phyloP scores from a whole-genome alignment of 2,113 vertebrate species.

The Chloropsis cyanopogon region DNA sequence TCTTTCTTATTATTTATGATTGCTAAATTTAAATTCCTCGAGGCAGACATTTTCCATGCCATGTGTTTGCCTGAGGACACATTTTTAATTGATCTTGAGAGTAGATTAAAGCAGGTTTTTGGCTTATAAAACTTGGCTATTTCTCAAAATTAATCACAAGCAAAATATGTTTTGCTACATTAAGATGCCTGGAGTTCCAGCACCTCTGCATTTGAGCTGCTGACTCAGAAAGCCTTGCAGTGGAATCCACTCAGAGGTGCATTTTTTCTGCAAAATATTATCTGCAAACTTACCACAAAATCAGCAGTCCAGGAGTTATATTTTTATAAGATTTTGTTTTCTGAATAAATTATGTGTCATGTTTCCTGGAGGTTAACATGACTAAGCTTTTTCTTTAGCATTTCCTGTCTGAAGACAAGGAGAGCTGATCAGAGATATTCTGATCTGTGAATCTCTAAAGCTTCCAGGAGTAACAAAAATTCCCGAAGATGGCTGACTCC shows the following conservation, averaged over 20 bases:
- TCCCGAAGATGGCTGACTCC: neutral
- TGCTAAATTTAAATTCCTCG: neutral
- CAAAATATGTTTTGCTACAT: constrained; percentile 32
- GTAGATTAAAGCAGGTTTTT: constrained; percentile 30
- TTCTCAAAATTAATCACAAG: constrained; percentile 24
- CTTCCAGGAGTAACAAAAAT: neutral
- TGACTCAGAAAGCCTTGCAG: neutral
- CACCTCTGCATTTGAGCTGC: neutral
- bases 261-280: neutral
- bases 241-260: neutral
- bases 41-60: neutral
- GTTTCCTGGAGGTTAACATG: neutral
- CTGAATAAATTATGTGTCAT: neutral
- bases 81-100: constrained; percentile 55
- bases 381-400: neutral
- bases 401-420: neutral
- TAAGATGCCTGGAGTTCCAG: neutral
- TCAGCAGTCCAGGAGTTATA: neutral
- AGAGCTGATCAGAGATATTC: neutral
- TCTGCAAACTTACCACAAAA: neutral
- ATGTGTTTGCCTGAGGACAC: constrained; percentile 2
- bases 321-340: neutral
- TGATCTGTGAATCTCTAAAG: neutral
- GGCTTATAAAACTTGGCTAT: constrained; percentile 11
- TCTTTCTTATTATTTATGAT: neutral